Conservation (phyloP, 2,797 vertebrate genomes). For the Siniperca scherzeri region DNA sequence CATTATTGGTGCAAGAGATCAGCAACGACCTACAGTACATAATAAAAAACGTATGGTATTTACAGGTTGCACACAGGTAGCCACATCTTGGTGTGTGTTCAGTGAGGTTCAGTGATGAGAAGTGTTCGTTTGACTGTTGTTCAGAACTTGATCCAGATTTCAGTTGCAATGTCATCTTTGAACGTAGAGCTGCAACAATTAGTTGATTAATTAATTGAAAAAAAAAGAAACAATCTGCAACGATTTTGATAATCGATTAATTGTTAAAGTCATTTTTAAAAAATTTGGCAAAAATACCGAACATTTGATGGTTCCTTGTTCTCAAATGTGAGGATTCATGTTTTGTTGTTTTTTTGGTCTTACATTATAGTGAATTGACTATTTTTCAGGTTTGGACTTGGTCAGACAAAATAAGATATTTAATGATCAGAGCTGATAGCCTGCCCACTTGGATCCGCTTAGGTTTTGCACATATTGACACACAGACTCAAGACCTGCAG, state of each 20-base stretch:
- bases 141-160: not conserved
- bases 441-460: slow-evolving; percentile 1
- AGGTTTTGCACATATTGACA: not conserved
- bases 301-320: not conserved
- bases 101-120: not conserved
- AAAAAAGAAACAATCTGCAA: not conserved
- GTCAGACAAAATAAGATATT: not conserved
- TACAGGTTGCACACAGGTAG: slow-evolving; percentile 6
- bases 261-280: not conserved
- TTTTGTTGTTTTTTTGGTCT: not conserved
- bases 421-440: not conserved
- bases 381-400: not conserved
- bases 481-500: slow-evolving; percentile 8
- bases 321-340: not conserved
- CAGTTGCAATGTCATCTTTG: not conserved
- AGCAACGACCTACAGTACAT: not conserved
- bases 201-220: not conserved
- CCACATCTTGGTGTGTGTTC: not conserved
- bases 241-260: too few relatives aligned
- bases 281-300: not conserved
- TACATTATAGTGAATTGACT: not conserved
- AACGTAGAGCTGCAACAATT: not conserved
- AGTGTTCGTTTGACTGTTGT: not conserved
- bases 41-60: not conserved
- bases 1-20: not conserved